Evolutionary conservation across 2,888 invertebrate genomes (phyloP).

Genomic region (Tachina fera): DNA sequence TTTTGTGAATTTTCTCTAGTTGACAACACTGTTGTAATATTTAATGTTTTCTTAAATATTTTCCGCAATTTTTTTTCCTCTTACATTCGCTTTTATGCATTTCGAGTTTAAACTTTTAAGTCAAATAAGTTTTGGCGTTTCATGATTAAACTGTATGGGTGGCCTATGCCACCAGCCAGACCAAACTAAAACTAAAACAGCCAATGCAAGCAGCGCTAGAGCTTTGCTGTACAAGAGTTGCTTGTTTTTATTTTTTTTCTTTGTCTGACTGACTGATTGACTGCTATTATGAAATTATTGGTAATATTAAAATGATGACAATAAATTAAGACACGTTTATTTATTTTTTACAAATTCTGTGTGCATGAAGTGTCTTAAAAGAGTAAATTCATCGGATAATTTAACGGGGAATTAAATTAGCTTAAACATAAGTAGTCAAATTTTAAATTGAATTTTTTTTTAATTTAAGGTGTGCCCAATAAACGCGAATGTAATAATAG

Average conservation of each 20-base stretch:
- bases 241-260: background rate
- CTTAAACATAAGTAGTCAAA: too few relatives aligned
- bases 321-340: conserved; percentile 72
- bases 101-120: conserved; percentile 57
- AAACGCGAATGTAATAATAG: too few relatives aligned
- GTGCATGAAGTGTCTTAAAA: conserved; percentile 4
- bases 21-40: conserved; percentile 21
- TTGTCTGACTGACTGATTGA: conserved; percentile 67
- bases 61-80: conserved; percentile 43
- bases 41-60: conserved; percentile 28
- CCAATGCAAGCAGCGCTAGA: conserved; percentile 14
- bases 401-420: too few relatives aligned
- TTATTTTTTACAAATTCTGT: conserved; percentile 25
- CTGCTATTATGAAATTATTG: conserved; percentile 73
- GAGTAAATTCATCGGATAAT: background rate
- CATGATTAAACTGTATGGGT: conserved; percentile 74
- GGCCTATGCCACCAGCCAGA: conserved; percentile 70
- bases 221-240: conserved; percentile 1
- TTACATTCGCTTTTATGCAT: background rate
- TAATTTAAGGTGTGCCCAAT: too few relatives aligned
- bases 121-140: conserved; percentile 64
- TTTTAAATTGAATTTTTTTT: too few relatives aligned
- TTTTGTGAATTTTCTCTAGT: background rate
- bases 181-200: conserved; percentile 17
- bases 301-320: conserved; percentile 74